Percentiles rank a stretch among this genome's conserved stretches.
Conservation (phyloP, 2,797 vertebrate genomes). For the Coregonus sp. region DNA sequence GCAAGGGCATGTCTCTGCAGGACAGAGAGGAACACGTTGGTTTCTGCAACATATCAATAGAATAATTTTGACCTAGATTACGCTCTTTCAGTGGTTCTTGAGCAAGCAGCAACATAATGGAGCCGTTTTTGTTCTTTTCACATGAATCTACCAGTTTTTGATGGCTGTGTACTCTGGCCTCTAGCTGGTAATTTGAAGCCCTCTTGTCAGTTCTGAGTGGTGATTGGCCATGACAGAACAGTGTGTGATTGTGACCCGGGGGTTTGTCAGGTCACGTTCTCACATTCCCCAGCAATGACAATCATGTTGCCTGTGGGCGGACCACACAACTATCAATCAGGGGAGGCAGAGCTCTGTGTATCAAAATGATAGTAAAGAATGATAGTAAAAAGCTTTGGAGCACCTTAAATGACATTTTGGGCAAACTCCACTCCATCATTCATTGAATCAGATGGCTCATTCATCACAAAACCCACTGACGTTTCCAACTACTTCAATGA, state of each 20-base stretch:
- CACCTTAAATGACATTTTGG: too few species aligned
- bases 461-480: too few species aligned
- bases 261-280: constrained; percentile 63
- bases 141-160: constrained; percentile 6
- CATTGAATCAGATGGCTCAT: too few species aligned
- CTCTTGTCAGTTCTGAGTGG: constrained; percentile 14
- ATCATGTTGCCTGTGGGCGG: constrained; percentile 42
- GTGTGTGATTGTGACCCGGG: constrained; percentile 33
- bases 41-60: constrained; percentile 11
- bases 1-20: constrained; percentile 7
- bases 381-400: too few species aligned
- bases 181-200: not conserved
- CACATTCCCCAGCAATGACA: constrained; percentile 47
- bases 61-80: constrained; percentile 21
- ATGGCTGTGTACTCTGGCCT: constrained; percentile 7
- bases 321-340: constrained; percentile 4
- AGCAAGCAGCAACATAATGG: constrained; percentile 13
- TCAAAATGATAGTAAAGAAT: too few species aligned
- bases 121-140: constrained; percentile 8
- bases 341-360: too few species aligned
- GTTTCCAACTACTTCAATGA: too few species aligned
- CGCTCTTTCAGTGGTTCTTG: constrained; percentile 7
- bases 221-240: constrained; percentile 34
- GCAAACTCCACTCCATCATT: too few species aligned
- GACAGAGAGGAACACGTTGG: not conserved